Conservation (phyloP, 2,888 invertebrate species). For the Athetis lepigone region DNA sequence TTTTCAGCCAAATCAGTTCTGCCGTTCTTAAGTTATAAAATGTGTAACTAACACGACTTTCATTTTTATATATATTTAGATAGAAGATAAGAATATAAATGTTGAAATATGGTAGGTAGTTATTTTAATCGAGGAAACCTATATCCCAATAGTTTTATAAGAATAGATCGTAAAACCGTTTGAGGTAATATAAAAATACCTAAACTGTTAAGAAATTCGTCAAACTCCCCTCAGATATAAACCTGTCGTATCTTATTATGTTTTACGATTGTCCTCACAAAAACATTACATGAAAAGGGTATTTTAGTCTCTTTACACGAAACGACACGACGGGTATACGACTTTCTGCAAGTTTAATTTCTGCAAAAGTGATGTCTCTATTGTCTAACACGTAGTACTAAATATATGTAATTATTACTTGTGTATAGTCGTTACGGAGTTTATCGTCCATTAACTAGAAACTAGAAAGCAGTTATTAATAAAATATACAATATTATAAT, state of each 20-base stretch:
- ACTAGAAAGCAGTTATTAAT: too few species aligned
- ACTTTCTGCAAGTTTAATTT: slow-evolving; percentile 1
- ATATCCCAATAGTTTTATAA: slow-evolving; percentile 23
- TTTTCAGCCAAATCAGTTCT: too few species aligned
- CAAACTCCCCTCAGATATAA: slow-evolving; percentile 52
- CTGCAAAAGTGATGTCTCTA: too few species aligned
- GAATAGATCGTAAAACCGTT: slow-evolving; percentile 38
- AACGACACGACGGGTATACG: slow-evolving; percentile 46
- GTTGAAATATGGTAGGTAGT: neutral
- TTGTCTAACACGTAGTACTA: too few species aligned
- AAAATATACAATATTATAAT: too few species aligned
- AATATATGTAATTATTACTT: too few species aligned
- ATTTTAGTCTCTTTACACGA: slow-evolving; percentile 34
- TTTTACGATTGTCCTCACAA: slow-evolving; percentile 71
- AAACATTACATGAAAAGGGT: slow-evolving; percentile 66
- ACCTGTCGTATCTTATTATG: slow-evolving; percentile 66
- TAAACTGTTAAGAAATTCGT: slow-evolving; percentile 47
- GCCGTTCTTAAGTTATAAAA: too few species aligned
- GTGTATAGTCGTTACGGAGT: too few species aligned
- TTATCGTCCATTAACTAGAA: too few species aligned
- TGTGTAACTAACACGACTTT: too few species aligned
- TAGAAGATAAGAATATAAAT: neutral
- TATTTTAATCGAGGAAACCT: slow-evolving; percentile 16
- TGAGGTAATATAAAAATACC: slow-evolving; percentile 33
- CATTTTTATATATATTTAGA: too few species aligned